phyloP scores from a whole-genome alignment of 64 coral and sea anemone species.

The Platygyra sinensis region DNA sequence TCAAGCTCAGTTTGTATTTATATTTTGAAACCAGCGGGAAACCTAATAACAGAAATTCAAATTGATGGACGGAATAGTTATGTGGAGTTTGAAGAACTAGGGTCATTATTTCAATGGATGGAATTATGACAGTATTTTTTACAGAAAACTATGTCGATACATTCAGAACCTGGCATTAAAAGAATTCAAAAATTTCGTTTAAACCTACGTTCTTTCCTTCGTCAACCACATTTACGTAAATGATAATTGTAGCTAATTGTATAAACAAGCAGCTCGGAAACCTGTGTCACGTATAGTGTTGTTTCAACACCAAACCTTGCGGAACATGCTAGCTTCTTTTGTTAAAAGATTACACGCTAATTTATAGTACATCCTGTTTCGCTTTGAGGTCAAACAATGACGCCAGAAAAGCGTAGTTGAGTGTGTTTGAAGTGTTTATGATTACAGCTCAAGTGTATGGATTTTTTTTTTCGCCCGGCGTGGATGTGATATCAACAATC shows the following conservation, averaged over 20 bases:
- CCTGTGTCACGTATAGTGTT: background rate
- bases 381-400: background rate
- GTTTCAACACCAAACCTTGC: background rate
- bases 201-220: too few relatives aligned
- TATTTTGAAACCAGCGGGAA: too few relatives aligned
- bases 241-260: background rate
- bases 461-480: background rate
- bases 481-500: background rate
- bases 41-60: too few relatives aligned
- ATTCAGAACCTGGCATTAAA: too few relatives aligned
- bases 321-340: background rate
- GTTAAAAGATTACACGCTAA: background rate
- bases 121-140: too few relatives aligned
- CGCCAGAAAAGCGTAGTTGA: background rate
- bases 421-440: background rate
- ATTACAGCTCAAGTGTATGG: background rate
- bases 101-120: too few relatives aligned
- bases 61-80: too few relatives aligned
- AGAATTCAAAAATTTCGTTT: too few relatives aligned
- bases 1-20: too few relatives aligned
- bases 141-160: too few relatives aligned
- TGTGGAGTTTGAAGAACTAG: too few relatives aligned
- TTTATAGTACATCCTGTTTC: background rate
- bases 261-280: background rate
- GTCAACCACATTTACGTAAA: background rate